Base-by-base conservation (phyloP, 2,888 invertebrate species). In the Drosophila testacea region DNA sequence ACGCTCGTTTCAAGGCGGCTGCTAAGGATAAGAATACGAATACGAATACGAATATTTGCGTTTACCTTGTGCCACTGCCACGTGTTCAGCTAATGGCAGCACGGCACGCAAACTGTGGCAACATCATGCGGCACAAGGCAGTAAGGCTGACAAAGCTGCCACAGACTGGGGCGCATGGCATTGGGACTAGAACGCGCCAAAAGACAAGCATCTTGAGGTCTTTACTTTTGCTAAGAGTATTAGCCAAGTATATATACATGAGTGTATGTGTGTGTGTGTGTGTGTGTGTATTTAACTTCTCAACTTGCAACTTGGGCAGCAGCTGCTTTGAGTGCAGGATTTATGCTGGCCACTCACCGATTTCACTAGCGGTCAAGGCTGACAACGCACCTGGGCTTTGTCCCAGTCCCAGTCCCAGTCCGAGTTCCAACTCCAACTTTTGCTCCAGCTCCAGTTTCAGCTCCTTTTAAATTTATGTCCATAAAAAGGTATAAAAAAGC, bases 401-500 rank as follows among this genome's bases (percentile, higher is more conserved):
- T 41, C 16, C 54, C 22, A 68, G 47, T 32, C 36, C 39, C 38
- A 68, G 47, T 32, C 36, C 39, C 38, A 51, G 30, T 16, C 16
- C 39, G 9, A 16, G 28, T 32, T 63, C 7, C 68, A 27, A 61
- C 55, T 42, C 48, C 42, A 51, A 41, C 36, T 36, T 41, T 44
- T 52, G 66, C 41, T 7, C 28, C 27, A 13, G n/a, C 47, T 63
- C 27, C 76, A 13, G 41, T 46, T 39, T 30, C 62, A 30, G 84
- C 84, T 88, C 65, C 89, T 89, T 84, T 89, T 74, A 84, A 89
- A 84, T 84, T 84, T 84, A 84, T 84, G 83, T 82, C 84, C 83
- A 84, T 89, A 87, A 88, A 83, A 83, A 81, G 81, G 87, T 71
- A 88, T 84, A 83, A 86, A 88, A 83, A 83, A 32, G 30, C 13